A percentile compares a stretch with the other conserved stretches of the same genome.
These are phyloP conservation scores for Pentamera pediparva DNA, from an alignment of 53 echinoderm and acorn worm genomes.

Conservation along the genomic window DNA sequence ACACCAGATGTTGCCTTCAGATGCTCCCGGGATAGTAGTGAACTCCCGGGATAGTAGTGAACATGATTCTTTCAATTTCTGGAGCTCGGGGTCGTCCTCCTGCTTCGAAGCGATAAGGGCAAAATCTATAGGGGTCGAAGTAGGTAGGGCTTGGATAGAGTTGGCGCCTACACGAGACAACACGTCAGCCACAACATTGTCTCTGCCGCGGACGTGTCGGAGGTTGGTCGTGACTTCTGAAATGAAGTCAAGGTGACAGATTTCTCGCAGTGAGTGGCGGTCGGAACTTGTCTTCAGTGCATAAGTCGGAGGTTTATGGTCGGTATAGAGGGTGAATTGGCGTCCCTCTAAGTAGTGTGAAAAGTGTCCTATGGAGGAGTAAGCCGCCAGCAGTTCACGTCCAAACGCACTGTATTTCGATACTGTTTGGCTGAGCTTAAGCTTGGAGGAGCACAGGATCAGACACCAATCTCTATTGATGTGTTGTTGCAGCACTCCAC, in stretches of 20 bases:
- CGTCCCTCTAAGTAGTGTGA: conserved; percentile 47
- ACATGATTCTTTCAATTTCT: neutral
- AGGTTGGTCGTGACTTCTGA: conserved; percentile 43
- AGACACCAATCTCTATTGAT: too few species aligned
- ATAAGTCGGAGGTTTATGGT: too few species aligned
- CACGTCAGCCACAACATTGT: conserved; percentile 48
- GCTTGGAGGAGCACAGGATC: too few species aligned
- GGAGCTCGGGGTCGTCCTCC: conserved; percentile 8
- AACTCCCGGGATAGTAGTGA: conserved; percentile 18
- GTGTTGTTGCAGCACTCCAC: too few species aligned
- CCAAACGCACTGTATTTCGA: too few species aligned
- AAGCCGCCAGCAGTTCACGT: conserved; percentile 46
- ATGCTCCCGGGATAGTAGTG: conserved; percentile 3
- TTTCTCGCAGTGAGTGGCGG: conserved; percentile 38
- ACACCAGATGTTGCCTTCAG: conserved; percentile 36
- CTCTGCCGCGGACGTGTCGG: conserved; percentile 30
- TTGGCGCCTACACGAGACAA: conserved; percentile 32
- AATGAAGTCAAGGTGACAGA: too few species aligned
- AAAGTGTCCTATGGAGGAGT: conserved; percentile 40
- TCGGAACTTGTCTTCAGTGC: conserved; percentile 35
- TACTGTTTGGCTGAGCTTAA: too few species aligned
- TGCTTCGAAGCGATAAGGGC: conserved; percentile 11
- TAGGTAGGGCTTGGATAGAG: conserved; percentile 6
- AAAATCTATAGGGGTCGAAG: conserved; percentile 25
- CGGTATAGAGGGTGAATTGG: conserved; percentile 37